Evolutionary conservation across 2,888 invertebrate species (phyloP), one percentile per base, ranked within the genome.

Genomic region (Hyalella azteca): DNA sequence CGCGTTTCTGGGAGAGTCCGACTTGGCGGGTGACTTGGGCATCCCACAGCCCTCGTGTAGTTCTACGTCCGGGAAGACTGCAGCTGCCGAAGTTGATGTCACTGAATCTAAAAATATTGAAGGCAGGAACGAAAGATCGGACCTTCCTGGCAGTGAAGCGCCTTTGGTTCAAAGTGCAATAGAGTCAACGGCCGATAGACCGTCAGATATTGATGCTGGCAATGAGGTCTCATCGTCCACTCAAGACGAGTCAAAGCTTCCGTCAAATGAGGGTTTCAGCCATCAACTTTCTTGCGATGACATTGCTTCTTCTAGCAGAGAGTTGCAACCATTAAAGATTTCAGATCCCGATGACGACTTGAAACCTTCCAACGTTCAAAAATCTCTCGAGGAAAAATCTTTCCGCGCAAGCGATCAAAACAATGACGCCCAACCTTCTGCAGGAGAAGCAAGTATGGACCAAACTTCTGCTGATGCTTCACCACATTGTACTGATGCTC

Each of bases 1-100:
- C 79, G 45, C 73, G 1, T 79, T 73, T 40, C 73, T 77, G 0
- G 80, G 81, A 41, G 75, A 75, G 66, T 19, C 19, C n/a, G 66
- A 66, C 66, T 66, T 66, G 66, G 36, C 66, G 5, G 66, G 7
- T 13, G 45, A 45, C 11, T 11, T 9, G 11, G 45, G 45, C 45
- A 15, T 45, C 15, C 9, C 9, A 15, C 45, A 9, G 9, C 45
- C 45, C 9, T 9, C 45, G 9, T 9, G 9, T 15, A 45, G 45
- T 45, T 9, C 11, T 11, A 9, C 9, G 15, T n/a, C n/a, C n/a
- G n/a, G n/a, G n/a, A n/a, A n/a, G n/a, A n/a, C n/a, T n/a, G n/a
- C n/a, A n/a, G n/a, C n/a, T n/a, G n/a, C n/a, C n/a, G n/a, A n/a
- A n/a, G 22, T 29, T 26, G 54, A 26, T 54, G 54, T 22, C 2